A percentile compares a stretch with the other conserved stretches of the same genome.
Evolutionary conservation across 2,113 vertebrate species (phyloP).

Genomic region (Galbula dea): DNA sequence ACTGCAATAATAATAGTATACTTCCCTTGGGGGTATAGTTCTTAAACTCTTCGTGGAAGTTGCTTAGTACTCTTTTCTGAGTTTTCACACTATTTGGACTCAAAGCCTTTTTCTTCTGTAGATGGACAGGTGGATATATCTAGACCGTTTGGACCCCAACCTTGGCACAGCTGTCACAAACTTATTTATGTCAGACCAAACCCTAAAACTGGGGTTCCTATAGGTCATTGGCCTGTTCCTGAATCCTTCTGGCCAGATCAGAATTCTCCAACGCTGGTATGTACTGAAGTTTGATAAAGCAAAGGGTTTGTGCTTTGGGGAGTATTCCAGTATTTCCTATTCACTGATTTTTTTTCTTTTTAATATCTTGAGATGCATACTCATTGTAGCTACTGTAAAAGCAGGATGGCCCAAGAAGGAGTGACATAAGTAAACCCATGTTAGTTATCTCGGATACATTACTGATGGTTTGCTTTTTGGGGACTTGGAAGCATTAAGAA

Average conservation of each 20-base stretch:
- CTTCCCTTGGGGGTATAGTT: background rate
- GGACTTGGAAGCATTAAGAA: background rate
- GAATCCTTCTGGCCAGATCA: constrained; percentile 98
- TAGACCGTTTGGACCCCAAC: constrained; percentile 81
- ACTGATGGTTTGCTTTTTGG: background rate
- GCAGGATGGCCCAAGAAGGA: background rate
- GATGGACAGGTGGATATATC: constrained; percentile 82
- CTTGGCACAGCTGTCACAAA: constrained; percentile 96
- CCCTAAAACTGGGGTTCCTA: constrained; percentile 94
- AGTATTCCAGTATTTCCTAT: background rate
- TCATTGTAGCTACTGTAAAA: background rate
- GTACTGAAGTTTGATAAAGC: constrained; percentile 47
- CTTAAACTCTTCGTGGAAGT: background rate
- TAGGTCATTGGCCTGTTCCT: constrained; percentile 96
- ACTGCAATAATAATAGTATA: background rate
- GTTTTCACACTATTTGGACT: background rate
- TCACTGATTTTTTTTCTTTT: background rate
- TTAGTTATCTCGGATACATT: background rate
- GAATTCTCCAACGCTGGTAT: constrained; percentile 93
- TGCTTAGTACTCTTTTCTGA: background rate
- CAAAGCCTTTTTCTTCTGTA: constrained; percentile 59
- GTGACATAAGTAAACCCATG: background rate
- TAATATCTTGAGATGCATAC: background rate
- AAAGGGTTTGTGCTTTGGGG: background rate
- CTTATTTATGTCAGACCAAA: constrained; percentile 97